phyloP scores from a whole-genome alignment of 2,888 invertebrate species.

The Scaeva pyrastri region DNA sequence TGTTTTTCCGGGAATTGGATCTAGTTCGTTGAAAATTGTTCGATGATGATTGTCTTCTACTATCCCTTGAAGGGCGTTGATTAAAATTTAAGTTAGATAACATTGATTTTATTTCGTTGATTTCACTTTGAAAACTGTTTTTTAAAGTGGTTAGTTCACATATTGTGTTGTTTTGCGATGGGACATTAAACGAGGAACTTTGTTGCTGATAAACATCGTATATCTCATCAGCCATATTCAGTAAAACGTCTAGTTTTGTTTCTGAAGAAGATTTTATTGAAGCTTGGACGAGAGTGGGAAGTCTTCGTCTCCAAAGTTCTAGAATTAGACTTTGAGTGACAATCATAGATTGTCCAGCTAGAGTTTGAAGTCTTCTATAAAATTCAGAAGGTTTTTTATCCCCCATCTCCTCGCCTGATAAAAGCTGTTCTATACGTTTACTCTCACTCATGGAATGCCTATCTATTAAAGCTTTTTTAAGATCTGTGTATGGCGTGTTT shows the following conservation, averaged over 20 bases:
- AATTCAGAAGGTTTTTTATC: not conserved
- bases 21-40: not conserved
- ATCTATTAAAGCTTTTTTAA: constrained; percentile 19
- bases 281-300: constrained; percentile 24
- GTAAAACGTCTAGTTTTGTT: not conserved
- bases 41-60: not conserved
- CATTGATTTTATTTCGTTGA: constrained; percentile 15
- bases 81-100: not conserved
- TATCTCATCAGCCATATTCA: no score
- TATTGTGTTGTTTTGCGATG: not conserved
- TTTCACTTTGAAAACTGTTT: not conserved
- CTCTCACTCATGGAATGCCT: constrained; percentile 10
- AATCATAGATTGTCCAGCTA: constrained; percentile 24
- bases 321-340: constrained; percentile 13
- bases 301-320: constrained; percentile 8
- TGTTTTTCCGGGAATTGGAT: not conserved
- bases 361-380: not conserved
- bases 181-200: not conserved
- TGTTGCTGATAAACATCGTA: constrained; percentile 14
- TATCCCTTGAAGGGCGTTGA: not conserved
- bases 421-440: constrained; percentile 13
- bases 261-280: constrained; percentile 25
- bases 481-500: constrained; percentile 18
- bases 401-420: constrained; percentile 9
- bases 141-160: not conserved